A percentile compares a stretch with the other conserved stretches of the same genome.
Evolutionary conservation across 2,888 invertebrate genomes (phyloP).

Genomic region (Heteropelma amictum): DNA sequence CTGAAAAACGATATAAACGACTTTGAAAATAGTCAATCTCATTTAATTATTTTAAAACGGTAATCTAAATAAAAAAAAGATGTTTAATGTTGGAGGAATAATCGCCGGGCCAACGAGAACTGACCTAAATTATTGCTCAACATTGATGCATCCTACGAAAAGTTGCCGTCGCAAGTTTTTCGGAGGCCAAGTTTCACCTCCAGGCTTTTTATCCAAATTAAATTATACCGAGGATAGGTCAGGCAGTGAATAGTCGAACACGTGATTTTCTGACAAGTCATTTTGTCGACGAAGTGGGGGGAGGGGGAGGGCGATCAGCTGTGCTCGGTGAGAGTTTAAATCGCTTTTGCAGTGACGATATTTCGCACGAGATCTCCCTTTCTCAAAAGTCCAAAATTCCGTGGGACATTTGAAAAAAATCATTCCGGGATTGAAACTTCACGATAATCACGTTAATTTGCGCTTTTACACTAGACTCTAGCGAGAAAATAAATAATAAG

Average conservation of each 20-base stretch:
- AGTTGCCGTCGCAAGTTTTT: conserved; percentile 38
- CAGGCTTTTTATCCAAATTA: background rate
- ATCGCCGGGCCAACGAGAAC: background rate
- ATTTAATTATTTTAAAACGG: no score
- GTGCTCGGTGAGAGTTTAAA: conserved; percentile 1
- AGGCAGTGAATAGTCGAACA: conserved; percentile 20
- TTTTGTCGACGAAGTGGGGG: background rate
- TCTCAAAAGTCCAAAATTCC: background rate
- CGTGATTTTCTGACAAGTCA: conserved; percentile 3
- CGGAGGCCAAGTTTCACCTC: background rate
- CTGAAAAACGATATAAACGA: no score
- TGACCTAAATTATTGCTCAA: conserved; percentile 47
- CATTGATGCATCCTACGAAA: background rate
- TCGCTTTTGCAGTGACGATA: background rate
- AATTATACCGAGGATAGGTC: conserved; percentile 11
- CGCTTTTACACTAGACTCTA: no score
- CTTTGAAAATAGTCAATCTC: no score
- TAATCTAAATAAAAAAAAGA: no score
- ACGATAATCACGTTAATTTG: no score
- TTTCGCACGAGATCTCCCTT: background rate
- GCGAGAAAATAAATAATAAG: background rate
- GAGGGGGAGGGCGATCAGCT: conserved; percentile 19
- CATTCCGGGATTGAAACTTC: no score
- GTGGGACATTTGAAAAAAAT: no score
- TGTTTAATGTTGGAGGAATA: background rate